Percentiles rank a stretch among this genome's conserved stretches.
Conservation (phyloP, 2,797 vertebrate species). For the Alauda arvensis region DNA sequence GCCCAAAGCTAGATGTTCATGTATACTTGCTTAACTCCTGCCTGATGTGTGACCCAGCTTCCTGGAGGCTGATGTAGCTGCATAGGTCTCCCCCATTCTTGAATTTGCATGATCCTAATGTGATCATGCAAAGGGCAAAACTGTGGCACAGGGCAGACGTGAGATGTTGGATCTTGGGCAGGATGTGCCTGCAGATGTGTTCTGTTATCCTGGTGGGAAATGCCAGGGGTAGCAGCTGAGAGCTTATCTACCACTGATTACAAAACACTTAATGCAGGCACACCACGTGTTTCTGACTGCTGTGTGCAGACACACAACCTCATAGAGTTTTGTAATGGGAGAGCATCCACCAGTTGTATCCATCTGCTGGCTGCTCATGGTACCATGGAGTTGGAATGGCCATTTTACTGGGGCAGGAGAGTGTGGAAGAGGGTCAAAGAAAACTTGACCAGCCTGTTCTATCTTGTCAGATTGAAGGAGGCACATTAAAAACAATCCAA, state of each 20-base stretch:
- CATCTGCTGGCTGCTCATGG: neutral
- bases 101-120: neutral
- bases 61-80: neutral
- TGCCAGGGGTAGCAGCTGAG: neutral
- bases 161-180: neutral
- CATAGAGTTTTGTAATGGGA: neutral
- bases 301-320: neutral
- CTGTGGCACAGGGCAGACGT: rapidly evolving
- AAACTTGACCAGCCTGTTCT: neutral
- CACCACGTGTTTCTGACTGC: neutral
- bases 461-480: neutral
- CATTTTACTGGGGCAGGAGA: neutral
- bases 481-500: neutral
- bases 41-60: neutral
- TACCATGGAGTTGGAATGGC: neutral
- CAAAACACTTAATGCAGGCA: neutral
- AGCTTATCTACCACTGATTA: neutral
- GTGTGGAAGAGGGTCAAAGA: neutral
- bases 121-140: neutral
- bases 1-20: neutral
- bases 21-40: neutral
- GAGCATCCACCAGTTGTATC: neutral
- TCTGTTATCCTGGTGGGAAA: neutral
- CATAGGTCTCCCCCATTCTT: neutral
- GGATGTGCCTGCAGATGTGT: neutral